Conservation (phyloP, 2,113 vertebrate genomes). For the Sylvietta virens region DNA sequence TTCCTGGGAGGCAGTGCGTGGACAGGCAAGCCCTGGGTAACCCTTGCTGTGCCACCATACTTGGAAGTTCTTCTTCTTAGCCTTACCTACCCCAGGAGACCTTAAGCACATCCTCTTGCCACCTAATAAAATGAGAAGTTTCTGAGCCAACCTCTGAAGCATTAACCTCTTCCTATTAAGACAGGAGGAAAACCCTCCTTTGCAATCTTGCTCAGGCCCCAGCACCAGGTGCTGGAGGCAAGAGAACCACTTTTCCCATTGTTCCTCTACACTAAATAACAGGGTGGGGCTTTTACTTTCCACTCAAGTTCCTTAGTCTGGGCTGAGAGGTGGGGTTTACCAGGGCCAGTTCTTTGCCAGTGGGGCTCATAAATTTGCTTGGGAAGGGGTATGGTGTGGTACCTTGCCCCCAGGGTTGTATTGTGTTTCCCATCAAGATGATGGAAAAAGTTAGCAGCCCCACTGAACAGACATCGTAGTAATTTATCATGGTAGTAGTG, state of each 20-base stretch:
- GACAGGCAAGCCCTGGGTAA: background rate
- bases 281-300: background rate
- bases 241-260: background rate
- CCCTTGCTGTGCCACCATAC: background rate
- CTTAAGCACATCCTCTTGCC: background rate
- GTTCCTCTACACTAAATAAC: background rate
- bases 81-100: background rate
- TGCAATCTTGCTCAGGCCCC: background rate
- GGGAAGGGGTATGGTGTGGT: background rate
- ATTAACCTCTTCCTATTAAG: background rate
- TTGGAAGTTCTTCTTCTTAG: background rate
- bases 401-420: background rate
- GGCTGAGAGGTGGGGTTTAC: background rate
- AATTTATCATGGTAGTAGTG: background rate
- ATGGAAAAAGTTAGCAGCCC: fast-evolving
- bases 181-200: background rate
- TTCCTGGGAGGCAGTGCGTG: background rate
- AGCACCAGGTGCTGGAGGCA: fast-evolving
- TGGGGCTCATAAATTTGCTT: background rate
- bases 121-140: background rate
- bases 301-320: background rate
- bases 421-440: fast-evolving
- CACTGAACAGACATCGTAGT: fast-evolving
- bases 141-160: background rate
- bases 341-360: background rate